Evolutionary conservation across 2,888 invertebrate species (phyloP), one percentile per base, ranked within the genome.

Genomic region (Griposia aprilina): DNA sequence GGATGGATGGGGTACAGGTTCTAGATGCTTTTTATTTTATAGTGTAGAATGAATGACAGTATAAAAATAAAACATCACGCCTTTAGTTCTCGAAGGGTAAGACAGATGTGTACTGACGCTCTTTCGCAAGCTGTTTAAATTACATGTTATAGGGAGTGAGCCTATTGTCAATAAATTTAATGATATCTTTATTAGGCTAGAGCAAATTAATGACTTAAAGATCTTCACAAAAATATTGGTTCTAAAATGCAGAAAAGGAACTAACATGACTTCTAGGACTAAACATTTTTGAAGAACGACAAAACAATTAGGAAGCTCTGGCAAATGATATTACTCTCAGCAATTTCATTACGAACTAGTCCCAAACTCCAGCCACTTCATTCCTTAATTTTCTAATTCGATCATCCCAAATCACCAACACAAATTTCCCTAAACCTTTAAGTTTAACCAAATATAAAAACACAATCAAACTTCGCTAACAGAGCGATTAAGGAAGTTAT

Each of bases 401-500:
- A 80, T 71, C 67, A 80, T n/a, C 57, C 26, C n/a, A 50, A 71
- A 68, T 73, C 63, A 59, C 62, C 15, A 68, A 30, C 45, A 59
- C 70, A 45, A 71, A 65, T 67, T 62, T 50, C 63, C 59, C 69
- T 68, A 63, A 71, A 60, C 66, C 68, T 23, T 70, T 62, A 68
- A 82, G 71, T 75, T 81, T 69, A 76, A 80, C 79, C 52, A 81
- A 77, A 88, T 86, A 88, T 41, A 88, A 81, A 87, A 83, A 79
- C 65, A 74, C 69, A 70, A 84, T 81, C 69, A 83, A 84, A 85
- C 83, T 83, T 84, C 72, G 41, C n/a, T 75, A 83, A 83, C 77
- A 78, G 77, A 80, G 67, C 78, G 79, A 88, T 90, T 87, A 84
- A 79, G 55, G 74, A 89, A 90, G 86, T 90, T 90, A 83, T 90